Base-by-base conservation (phyloP, 2,888 invertebrate genomes). In the Dorcus parallelipipedus region DNA sequence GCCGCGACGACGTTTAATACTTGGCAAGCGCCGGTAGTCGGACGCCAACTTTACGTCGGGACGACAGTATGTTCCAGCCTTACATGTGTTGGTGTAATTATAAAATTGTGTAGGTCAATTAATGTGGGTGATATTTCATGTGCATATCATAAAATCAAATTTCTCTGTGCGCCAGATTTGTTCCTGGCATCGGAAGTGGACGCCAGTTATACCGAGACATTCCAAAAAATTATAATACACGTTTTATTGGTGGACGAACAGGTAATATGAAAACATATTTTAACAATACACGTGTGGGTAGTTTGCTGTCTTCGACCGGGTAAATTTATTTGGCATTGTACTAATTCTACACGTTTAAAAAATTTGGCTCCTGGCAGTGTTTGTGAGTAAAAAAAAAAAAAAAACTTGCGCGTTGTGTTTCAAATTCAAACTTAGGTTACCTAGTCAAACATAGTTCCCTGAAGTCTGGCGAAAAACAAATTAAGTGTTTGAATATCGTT, bases 1-100 rank as follows among this genome's bases (percentile, higher is more conserved):
- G 64, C 57, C 64, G 49, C 64, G 60, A 62, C 62, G 62, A 51
- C 51, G 47, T 56, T 45, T 56, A 14, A 56, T 47, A 56, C 52
- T 56, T 56, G 52, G 56, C 56, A 56, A 56, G 51, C 51, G 47
- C 56, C 52, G 56, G 49, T 56, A 56, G 56, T 56, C 51, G 51
- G 51, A 51, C 51, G 45, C 51, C 45, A 50, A 56, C 56, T 45
- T 47, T 51, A 51, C 51, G 56, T 50, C 56, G 56, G 47, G 56
- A 40, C 51, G 38, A 56, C 56, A 52, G 47, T 39, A 51, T 40
- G 40, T 50, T 47, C 48, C 48, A 40, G 43, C 51, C 51, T 51
- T 45, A 56, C 40, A 56, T 52, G 52, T 51, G 56, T 47, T 51
- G 17, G 52, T 45, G 33, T 23, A 47, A 50, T 40, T 51, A 23